phyloP scores from a whole-genome alignment of 1,140 invertebrate genomes.

The Drosophila tristis region DNA sequence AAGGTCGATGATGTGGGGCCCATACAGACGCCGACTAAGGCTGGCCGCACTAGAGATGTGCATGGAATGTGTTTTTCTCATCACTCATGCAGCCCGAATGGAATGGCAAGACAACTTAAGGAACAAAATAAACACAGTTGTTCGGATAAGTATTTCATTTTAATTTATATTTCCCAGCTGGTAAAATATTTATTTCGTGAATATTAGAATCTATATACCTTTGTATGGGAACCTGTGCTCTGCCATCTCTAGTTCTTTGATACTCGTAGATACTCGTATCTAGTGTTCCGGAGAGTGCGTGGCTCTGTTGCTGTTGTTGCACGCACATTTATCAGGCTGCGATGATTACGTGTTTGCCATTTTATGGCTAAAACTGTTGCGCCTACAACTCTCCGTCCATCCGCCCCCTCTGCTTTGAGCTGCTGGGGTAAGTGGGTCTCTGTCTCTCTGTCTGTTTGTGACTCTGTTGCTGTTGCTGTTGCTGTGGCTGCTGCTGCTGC shows the following conservation, averaged over 20 bases:
- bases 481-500: conserved; percentile 57
- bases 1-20: conserved; percentile 38
- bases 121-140: too few species aligned
- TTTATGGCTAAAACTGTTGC: conserved; percentile 81
- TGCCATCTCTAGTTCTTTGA: too few species aligned
- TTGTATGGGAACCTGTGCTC: too few species aligned
- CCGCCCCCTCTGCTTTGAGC: background rate
- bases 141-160: too few species aligned
- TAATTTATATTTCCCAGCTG: too few species aligned
- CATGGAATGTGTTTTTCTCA: too few species aligned
- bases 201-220: too few species aligned
- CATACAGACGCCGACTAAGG: background rate
- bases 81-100: too few species aligned
- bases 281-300: conserved; percentile 11
- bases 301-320: conserved; percentile 25
- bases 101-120: too few species aligned
- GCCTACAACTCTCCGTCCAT: conserved; percentile 35
- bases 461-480: conserved; percentile 63
- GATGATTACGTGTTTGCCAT: conserved; percentile 77
- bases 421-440: conserved; percentile 43
- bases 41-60: background rate
- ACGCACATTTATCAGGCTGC: conserved; percentile 74
- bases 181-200: too few species aligned
- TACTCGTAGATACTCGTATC: too few species aligned
- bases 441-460: conserved; percentile 49